Conservation (phyloP, 2,797 vertebrate species). For the Etheostoma nigrum region DNA sequence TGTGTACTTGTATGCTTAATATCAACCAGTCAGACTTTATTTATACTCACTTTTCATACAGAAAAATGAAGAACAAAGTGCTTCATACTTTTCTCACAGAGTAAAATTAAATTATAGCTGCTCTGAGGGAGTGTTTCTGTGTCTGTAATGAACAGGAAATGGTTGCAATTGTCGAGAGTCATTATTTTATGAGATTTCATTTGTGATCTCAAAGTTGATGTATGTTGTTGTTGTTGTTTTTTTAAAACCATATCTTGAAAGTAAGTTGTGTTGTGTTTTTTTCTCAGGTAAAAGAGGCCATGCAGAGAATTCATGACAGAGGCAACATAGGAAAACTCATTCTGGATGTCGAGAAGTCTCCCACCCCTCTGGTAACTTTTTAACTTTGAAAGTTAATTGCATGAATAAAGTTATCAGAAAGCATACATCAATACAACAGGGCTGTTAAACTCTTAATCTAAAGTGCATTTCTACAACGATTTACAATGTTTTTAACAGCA, state of each 20-base stretch:
- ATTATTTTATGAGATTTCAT: not conserved
- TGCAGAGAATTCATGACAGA: conserved; percentile 99
- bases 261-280: conserved; percentile 28
- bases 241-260: not conserved
- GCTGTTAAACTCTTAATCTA: not conserved
- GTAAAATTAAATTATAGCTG: not conserved
- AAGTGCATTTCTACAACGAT: not conserved
- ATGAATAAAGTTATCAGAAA: not conserved
- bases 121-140: not conserved
- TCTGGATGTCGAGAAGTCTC: conserved; percentile 96
- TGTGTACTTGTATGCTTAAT: not conserved
- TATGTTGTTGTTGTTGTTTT: not conserved
- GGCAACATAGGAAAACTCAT: conserved; percentile 99
- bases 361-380: conserved; percentile 92
- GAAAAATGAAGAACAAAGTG: too few relatives aligned
- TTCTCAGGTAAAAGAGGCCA: conserved; percentile 96
- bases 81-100: not conserved
- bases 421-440: not conserved
- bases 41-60: too few relatives aligned
- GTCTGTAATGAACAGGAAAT: conserved; percentile 5
- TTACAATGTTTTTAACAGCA: not conserved
- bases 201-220: not conserved
- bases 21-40: too few relatives aligned
- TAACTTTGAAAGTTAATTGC: not conserved
- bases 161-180: too few relatives aligned